These are phyloP conservation scores for Phoenicopterus ruber DNA, from an alignment of 2,113 vertebrate genomes.

Conservation along the genomic window DNA sequence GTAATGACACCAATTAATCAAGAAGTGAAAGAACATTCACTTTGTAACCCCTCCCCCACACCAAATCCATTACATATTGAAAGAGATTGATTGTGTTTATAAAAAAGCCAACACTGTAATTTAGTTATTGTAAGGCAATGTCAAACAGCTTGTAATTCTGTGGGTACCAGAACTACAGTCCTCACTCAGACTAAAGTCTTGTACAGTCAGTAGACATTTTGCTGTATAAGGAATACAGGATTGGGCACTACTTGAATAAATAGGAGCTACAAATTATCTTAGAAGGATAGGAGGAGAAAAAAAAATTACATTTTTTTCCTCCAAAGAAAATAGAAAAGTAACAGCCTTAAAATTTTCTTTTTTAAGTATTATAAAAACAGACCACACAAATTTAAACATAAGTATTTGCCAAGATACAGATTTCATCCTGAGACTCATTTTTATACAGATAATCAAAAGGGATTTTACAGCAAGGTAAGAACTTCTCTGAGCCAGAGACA, in stretches of 20 bases:
- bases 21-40: constrained; percentile 59
- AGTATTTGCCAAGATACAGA: not conserved
- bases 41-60: constrained; percentile 41
- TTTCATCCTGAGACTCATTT: not conserved
- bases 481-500: not conserved
- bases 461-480: not conserved
- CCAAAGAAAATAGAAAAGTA: not conserved
- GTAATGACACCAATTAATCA: constrained; percentile 74
- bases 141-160: constrained; percentile 47
- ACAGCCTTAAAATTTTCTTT: not conserved
- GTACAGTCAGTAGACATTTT: not conserved
- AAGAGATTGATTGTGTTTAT: constrained; percentile 64
- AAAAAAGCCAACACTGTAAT: constrained; percentile 7
- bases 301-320: not conserved
- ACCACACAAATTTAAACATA: not conserved
- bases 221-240: not conserved
- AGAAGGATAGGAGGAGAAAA: not conserved
- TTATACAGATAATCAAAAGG: not conserved
- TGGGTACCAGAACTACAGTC: not conserved
- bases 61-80: constrained; percentile 46
- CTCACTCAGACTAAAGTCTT: not conserved
- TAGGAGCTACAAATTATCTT: not conserved
- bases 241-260: not conserved
- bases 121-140: constrained; percentile 60
- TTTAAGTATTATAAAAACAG: not conserved